A percentile compares a stretch with the other conserved stretches of the same genome.
Evolutionary conservation across 2,797 vertebrate genomes (phyloP).

Genomic region (Darevskia nairensis): DNA sequence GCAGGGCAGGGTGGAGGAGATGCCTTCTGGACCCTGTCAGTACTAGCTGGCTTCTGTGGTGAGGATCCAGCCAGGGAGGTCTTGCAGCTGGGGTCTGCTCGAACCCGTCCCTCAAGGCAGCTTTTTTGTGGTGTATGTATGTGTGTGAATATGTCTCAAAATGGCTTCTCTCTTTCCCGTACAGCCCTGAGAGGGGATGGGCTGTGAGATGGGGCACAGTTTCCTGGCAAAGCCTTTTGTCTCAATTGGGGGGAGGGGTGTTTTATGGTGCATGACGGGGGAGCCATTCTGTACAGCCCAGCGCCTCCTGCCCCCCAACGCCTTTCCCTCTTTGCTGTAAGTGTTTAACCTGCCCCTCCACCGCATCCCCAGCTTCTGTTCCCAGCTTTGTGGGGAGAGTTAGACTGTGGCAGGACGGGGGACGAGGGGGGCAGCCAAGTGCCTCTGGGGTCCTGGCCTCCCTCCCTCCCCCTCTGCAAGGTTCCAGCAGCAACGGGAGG

Average conservation of each 20-base stretch:
- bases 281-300: not conserved
- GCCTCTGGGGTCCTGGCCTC: too few relatives aligned
- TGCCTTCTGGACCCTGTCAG: not conserved
- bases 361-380: not conserved
- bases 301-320: not conserved
- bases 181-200: too few relatives aligned
- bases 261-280: not conserved
- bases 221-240: not conserved
- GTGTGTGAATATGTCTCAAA: not conserved
- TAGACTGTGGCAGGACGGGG: not conserved
- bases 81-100: not conserved
- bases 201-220: not conserved
- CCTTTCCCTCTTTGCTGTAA: not conserved
- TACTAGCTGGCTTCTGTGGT: not conserved
- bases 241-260: not conserved
- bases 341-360: not conserved
- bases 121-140: not conserved
- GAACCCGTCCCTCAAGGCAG: constrained; percentile 2
- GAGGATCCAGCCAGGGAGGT: not conserved
- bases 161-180: not conserved
- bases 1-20: too few relatives aligned
- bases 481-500: not conserved
- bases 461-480: constrained; percentile 19
- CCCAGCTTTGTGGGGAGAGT: too few relatives aligned
- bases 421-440: not conserved